Evolutionary conservation across 2,888 invertebrate genomes (phyloP), one percentile per base, ranked within the genome.

Genomic region (Hypomecis punctinalis): DNA sequence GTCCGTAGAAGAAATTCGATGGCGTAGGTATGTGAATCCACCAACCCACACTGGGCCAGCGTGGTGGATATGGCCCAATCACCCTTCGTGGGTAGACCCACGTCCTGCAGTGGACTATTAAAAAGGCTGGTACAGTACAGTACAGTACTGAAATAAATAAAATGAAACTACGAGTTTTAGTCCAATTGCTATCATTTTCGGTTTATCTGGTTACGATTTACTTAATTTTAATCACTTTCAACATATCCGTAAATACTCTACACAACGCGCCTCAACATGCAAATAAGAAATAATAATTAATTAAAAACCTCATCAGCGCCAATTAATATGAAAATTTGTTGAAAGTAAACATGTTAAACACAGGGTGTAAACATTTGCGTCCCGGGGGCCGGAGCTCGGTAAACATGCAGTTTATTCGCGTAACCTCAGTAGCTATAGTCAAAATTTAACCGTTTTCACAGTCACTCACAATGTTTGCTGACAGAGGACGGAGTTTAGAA

Each of bases 281-380:
- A 64, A 64, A 62, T 60, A 60, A 61, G 59, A 66, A 59, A 55
- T 58, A 55, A 52, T 53, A 63, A 59, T 53, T 62, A 59, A 68
- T 61, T 61, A 60, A 63, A 65, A 65, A 56, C 45, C 61, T 66
- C 63, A 63, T 61, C 64, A 65, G 5, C 58, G 40, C 48, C 56
- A 63, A 65, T 63, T 66, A 60, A 62, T 57, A 66, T 68, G 64
- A 61, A 67, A 71, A 68, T 70, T 69, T 69, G 63, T 74, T 66
- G 47, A 61, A 55, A 56, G 62, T 61, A 70, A 70, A 79, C 75
- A 75, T 70, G 75, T 75, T 77, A 80, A 79, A 78, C 70, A 72
- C 68, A 74, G 69, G 58, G 67, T 65, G 76, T 66, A 79, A 79
- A 82, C 77, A 68, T 83, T 83, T 78, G 72, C 68, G 71, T 71